Percentiles rank a stretch among this genome's conserved stretches.
Conservation (phyloP, 92 coral and sea anemone genomes). For the Paragorgia papillata region DNA sequence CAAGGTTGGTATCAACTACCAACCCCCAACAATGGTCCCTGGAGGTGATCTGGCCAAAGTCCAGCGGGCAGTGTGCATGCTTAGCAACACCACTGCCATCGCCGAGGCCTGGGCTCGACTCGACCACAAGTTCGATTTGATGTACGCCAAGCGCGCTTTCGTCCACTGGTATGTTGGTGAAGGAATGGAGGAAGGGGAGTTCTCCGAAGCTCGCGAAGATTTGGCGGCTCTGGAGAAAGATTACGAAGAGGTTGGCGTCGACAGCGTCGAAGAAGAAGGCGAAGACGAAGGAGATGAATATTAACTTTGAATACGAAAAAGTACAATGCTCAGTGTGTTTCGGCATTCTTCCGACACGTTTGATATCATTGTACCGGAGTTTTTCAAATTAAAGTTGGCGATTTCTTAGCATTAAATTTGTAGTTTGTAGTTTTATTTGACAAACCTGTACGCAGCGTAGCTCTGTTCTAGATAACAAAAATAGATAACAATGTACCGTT, state of each 20-base stretch:
- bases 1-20: slow-evolving; percentile 87
- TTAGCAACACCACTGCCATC: slow-evolving; percentile 90
- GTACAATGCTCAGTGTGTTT: too few species aligned
- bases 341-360: too few species aligned
- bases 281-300: slow-evolving; percentile 61
- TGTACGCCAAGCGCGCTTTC: slow-evolving; percentile 96
- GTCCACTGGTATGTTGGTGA: slow-evolving; percentile 98
- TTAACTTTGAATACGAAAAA: too few species aligned
- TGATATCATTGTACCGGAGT: too few species aligned
- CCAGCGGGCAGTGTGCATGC: slow-evolving; percentile 93
- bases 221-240: slow-evolving; percentile 95
- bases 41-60: slow-evolving; percentile 91
- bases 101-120: slow-evolving; percentile 97
- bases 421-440: too few species aligned
- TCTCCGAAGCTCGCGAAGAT: slow-evolving; percentile 97
- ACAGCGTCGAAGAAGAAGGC: slow-evolving; percentile 68
- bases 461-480: too few species aligned
- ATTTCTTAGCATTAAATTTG: too few species aligned
- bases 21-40: slow-evolving; percentile 87
- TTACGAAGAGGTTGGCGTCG: slow-evolving; percentile 90
- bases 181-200: slow-evolving; percentile 98
- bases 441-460: too few species aligned
- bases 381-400: too few species aligned
- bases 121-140: slow-evolving; percentile 91
- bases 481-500: too few species aligned